Conservation (phyloP, 2,797 vertebrate species). For the Crax fasciolata region DNA sequence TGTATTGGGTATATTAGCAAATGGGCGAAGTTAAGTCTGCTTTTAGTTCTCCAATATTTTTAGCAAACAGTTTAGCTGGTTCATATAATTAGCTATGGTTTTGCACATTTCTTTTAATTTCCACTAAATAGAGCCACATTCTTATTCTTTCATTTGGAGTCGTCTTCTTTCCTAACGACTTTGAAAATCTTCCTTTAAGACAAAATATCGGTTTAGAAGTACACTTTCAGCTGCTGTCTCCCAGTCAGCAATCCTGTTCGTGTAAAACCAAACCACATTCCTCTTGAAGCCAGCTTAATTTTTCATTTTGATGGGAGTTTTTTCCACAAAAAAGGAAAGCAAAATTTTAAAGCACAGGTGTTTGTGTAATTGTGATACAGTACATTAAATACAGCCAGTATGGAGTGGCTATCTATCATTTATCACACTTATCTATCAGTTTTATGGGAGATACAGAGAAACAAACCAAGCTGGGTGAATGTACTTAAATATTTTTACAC, state of each 20-base stretch:
- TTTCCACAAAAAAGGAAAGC: neutral
- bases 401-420: neutral
- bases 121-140: neutral
- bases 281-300: neutral
- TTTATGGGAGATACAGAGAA: neutral
- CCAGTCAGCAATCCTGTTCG: neutral
- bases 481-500: neutral
- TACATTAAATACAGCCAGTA: neutral
- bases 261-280: neutral
- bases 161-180: neutral
- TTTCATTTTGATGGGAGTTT: neutral
- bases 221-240: neutral
- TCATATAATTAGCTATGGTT: neutral
- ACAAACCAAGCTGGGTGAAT: neutral
- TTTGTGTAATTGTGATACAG: neutral
- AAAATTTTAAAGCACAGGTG: neutral
- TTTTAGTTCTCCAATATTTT: neutral
- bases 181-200: neutral
- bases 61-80: neutral
- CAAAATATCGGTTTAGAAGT: neutral
- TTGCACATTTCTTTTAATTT: neutral
- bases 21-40: neutral
- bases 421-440: neutral
- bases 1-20: neutral
- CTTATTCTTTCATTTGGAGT: neutral